Evolutionary conservation across 1,140 invertebrate genomes (phyloP).

Genomic region (Archivesica marissinica): DNA sequence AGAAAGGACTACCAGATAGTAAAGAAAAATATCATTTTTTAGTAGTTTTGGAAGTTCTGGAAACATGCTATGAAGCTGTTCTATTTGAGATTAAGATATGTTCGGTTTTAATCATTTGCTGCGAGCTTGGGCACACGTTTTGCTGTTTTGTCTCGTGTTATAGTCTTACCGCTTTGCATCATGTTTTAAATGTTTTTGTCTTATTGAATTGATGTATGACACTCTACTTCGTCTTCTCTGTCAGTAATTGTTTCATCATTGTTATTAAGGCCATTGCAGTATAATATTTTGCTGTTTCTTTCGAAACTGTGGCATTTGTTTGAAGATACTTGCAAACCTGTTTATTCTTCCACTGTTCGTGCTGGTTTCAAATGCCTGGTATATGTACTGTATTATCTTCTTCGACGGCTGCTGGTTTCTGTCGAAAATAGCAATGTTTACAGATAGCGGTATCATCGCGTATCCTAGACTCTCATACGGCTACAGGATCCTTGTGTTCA

Average conservation of each 20-base stretch:
- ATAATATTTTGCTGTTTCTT: not conserved
- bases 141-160: not conserved
- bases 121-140: no score
- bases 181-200: not conserved
- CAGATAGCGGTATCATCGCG: conserved; percentile 47
- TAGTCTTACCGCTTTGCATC: conserved; percentile 1
- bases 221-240: conserved; percentile 28
- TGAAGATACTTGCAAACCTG: not conserved
- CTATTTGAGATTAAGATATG: not conserved
- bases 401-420: conserved; percentile 49
- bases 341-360: not conserved
- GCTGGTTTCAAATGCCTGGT: conserved; percentile 19
- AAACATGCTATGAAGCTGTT: not conserved
- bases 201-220: not conserved
- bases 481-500: conserved; percentile 44
- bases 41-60: conserved; percentile 39
- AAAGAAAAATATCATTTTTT: not conserved
- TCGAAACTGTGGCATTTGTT: not conserved
- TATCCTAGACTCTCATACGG: conserved; percentile 54
- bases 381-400: conserved; percentile 51
- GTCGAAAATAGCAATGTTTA: conserved; percentile 40
- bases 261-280: conserved; percentile 22
- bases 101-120: not conserved
- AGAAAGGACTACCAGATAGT: not conserved
- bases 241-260: conserved; percentile 23